Percentiles rank a stretch among this genome's conserved stretches.
Evolutionary conservation across 2,888 invertebrate species (phyloP).

Genomic region (Melangyna quadrimaculata): DNA sequence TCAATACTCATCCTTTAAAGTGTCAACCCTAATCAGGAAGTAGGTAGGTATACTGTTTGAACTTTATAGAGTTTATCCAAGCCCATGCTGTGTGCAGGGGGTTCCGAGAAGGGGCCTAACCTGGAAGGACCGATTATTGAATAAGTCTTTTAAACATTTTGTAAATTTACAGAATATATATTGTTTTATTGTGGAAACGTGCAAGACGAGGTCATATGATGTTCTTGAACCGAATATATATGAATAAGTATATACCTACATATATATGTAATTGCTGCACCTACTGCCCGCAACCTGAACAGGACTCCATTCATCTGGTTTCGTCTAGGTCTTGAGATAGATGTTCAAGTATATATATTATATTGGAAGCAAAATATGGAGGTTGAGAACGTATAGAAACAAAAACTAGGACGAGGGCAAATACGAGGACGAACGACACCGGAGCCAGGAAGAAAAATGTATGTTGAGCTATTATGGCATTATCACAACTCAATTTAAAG

Average conservation of each 20-base stretch:
- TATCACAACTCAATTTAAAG: slow-evolving; percentile 66
- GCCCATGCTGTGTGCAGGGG: not conserved
- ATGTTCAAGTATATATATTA: not conserved
- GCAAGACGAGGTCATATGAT: slow-evolving; percentile 39
- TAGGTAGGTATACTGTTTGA: slow-evolving; percentile 3
- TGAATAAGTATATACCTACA: too few relatives aligned
- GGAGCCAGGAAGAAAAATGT: not conserved
- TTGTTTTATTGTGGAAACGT: slow-evolving; percentile 60
- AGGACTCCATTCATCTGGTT: slow-evolving; percentile 11
- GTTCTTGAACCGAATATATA: slow-evolving; percentile 19
- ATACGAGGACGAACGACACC: too few relatives aligned
- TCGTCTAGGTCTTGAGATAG: not conserved
- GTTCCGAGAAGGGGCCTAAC: not conserved
- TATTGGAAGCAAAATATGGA: not conserved
- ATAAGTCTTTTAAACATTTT: slow-evolving; percentile 68
- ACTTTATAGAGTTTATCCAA: slow-evolving; percentile 1
- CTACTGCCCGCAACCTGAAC: slow-evolving; percentile 19
- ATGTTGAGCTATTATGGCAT: slow-evolving; percentile 45
- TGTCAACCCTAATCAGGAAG: slow-evolving; percentile 26
- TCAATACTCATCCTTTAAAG: not conserved
- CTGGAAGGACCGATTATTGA: slow-evolving; percentile 36
- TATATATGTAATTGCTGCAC: slow-evolving; percentile 10
- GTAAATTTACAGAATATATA: slow-evolving; percentile 65
- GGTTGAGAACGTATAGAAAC: not conserved
- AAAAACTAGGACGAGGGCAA: not conserved